phyloP scores from a whole-genome alignment of 2,797 vertebrate genomes.

The Rhinogobio ventralis region DNA sequence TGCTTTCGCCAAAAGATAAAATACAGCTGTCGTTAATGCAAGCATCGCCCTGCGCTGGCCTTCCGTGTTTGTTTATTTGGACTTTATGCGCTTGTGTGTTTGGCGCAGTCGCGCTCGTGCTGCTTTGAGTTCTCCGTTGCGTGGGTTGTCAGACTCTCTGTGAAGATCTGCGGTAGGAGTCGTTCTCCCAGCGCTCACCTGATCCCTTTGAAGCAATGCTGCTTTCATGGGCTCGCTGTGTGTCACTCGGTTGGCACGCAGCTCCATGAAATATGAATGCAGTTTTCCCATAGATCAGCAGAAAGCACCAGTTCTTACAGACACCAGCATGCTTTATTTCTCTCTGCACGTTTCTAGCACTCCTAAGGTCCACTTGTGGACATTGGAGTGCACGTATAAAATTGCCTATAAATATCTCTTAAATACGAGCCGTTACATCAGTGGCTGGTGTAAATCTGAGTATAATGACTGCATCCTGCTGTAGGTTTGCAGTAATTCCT shows the following conservation, averaged over 20 bases:
- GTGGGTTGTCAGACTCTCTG: background rate
- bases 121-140: background rate
- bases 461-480: background rate
- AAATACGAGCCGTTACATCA: background rate
- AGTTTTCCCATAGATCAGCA: conserved; percentile 4
- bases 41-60: background rate
- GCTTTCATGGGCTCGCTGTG: conserved; percentile 20
- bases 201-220: conserved; percentile 36
- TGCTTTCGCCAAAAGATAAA: background rate
- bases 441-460: background rate
- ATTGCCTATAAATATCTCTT: background rate
- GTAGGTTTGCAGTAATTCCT: background rate
- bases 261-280: conserved; percentile 52
- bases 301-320: background rate
- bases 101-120: background rate
- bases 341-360: background rate
- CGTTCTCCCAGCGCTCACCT: conserved; percentile 14
- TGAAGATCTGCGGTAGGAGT: background rate
- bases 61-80: background rate
- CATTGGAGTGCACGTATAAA: background rate
- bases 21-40: background rate
- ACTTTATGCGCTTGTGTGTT: background rate
- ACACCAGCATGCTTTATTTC: background rate
- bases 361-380: background rate
- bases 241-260: conserved; percentile 14